Base-by-base conservation (phyloP, 2,113 vertebrate species). In the Callionymus lyra region DNA sequence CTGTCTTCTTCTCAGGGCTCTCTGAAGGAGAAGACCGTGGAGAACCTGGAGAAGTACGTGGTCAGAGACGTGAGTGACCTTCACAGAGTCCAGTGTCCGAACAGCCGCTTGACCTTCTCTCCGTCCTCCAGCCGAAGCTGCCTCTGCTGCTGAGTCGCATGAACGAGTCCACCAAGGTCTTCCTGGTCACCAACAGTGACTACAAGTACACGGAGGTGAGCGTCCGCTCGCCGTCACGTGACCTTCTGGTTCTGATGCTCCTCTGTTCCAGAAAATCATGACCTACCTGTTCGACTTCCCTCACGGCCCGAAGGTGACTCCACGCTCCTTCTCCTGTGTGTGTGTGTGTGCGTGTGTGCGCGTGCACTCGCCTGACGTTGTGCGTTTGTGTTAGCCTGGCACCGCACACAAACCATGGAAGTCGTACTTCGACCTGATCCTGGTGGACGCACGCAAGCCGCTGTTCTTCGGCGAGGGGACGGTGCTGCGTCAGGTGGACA, bases 121-220 rank as follows among this genome's bases (percentile, higher is more conserved):
- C 38, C 21, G 21, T 5, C 68, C 73, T 45, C 50, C 63, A 99
- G 95, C 88, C 85, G 12, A 98, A 98, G 74, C 81, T 99, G 62
- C 90, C 95, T 19, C 84, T 98, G 63, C 88, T 99, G 52, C 85
- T 99, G 61, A 97, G 94, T 65, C 87, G 93, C 48, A 97, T 99
- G 92, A 95, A 91, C 56, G 95, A 99, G 79, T 91, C 97, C 6
- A 84, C 91, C 64, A 99, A 99, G 79, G 92, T 98, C 61, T 99
- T 99, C 79, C 86, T 99, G 3, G 94, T 89, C 43, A 99, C 95
- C 67, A 99, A 99, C 87, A 99, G 95, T 1, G 95, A 99, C 83
- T 99, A 92, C 79, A 97, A 96, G 79, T 99, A 99, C 70, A 98
- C 94, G 50, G 85, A 95, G 0, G 95, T 99, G 80, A 94, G 94